Evolutionary conservation across 2,113 vertebrate genomes (phyloP).

Genomic region (Oreotrochilus melanogaster): DNA sequence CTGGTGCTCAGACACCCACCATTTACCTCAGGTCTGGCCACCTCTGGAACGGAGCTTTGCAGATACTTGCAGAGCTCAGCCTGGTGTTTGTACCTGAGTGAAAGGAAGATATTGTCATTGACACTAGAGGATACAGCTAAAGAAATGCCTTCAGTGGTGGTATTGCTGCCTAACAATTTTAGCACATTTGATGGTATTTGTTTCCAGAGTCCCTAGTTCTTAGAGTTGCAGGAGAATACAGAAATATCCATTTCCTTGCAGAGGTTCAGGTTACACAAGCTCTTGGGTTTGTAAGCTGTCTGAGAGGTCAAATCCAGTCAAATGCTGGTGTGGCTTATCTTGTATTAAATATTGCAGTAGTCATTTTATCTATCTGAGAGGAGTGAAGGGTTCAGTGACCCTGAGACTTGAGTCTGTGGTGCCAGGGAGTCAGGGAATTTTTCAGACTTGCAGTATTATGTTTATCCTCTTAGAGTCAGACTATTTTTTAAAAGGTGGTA

Average conservation of each 20-base stretch:
- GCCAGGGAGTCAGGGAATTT: conserved; percentile 38
- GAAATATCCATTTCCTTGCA: conserved; percentile 46
- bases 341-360: conserved; percentile 64
- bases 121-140: neutral
- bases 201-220: neutral
- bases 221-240: neutral
- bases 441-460: conserved; percentile 43
- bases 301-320: conserved; percentile 68
- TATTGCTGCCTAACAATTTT: neutral
- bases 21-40: neutral
- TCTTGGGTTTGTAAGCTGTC: conserved; percentile 62
- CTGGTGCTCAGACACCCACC: rapidly evolving
- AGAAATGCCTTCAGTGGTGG: neutral
- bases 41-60: neutral
- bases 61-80: neutral
- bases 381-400: conserved; percentile 61
- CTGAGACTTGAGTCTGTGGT: neutral
- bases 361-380: conserved; percentile 62
- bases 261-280: conserved; percentile 48
- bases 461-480: conserved; percentile 46
- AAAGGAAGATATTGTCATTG: neutral
- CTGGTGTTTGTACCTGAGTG: neutral
- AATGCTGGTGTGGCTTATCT: conserved; percentile 63
- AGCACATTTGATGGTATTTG: neutral
- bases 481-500: neutral